Conservation (phyloP, 2,888 invertebrate genomes). For the Cataglyphis altisquamis region DNA sequence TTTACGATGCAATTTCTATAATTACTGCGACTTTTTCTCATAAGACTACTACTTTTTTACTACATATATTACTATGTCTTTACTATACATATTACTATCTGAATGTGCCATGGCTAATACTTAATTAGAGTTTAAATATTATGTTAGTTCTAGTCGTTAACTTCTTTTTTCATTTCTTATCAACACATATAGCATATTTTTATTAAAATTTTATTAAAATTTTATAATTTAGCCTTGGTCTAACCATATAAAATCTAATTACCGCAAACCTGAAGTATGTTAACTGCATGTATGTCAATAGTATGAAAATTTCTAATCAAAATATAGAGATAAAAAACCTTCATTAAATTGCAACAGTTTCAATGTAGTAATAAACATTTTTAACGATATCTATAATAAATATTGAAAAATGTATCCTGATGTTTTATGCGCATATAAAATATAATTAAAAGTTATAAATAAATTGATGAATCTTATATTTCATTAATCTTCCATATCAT, state of each 20-base stretch:
- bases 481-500: not conserved
- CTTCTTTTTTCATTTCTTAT: not conserved
- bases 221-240: not conserved
- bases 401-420: not conserved
- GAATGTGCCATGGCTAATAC: not conserved
- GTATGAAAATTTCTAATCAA: slow-evolving; percentile 5
- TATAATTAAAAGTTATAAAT: not conserved
- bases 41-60: not conserved
- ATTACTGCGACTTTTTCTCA: not conserved
- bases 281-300: not conserved
- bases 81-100: not conserved
- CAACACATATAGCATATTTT: not conserved
- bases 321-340: not conserved
- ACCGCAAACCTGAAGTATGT: not conserved
- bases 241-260: not conserved
- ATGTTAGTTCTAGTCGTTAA: not conserved
- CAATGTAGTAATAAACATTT: not conserved
- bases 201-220: not conserved
- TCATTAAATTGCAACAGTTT: not conserved
- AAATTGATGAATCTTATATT: not conserved
- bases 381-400: not conserved
- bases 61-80: too few relatives aligned
- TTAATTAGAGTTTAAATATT: slow-evolving; percentile 2
- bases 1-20: not conserved
- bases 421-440: not conserved